Evolutionary conservation across 2,797 vertebrate species (phyloP).

Genomic region (Xerus rutilus): DNA sequence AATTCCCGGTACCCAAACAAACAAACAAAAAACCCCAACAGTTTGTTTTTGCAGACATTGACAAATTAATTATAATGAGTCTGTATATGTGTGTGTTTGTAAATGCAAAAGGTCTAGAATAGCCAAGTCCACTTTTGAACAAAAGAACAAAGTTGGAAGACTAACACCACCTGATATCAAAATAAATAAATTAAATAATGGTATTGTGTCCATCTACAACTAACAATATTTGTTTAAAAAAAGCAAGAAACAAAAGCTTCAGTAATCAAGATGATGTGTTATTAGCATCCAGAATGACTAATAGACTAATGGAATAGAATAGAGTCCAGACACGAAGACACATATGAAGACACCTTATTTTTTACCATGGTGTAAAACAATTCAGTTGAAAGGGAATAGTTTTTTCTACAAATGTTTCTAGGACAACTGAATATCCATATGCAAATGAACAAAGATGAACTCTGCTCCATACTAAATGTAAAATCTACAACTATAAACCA

Average conservation of each 20-base stretch:
- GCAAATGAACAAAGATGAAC: neutral
- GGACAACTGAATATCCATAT: neutral
- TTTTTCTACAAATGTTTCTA: neutral
- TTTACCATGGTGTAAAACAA: neutral
- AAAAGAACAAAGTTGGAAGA: neutral
- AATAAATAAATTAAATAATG: too few species aligned
- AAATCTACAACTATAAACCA: constrained; percentile 39
- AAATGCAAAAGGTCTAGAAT: constrained; percentile 15
- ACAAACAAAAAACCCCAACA: neutral
- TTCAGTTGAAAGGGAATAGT: neutral
- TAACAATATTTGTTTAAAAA: too few species aligned
- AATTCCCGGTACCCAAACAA: too few species aligned
- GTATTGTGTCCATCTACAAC: too few species aligned
- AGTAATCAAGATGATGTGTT: neutral
- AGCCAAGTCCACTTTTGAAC: neutral
- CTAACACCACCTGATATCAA: neutral
- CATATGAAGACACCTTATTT: neutral
- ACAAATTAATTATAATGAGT: neutral
- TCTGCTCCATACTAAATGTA: neutral
- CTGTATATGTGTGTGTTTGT: too few species aligned
- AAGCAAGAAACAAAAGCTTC: neutral
- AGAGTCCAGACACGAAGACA: constrained; percentile 11
- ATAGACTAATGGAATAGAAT: neutral
- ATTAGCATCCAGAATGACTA: neutral
- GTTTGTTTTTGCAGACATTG: neutral